Conservation (phyloP, 2,888 invertebrate genomes). For the Cephus rjabovi region DNA sequence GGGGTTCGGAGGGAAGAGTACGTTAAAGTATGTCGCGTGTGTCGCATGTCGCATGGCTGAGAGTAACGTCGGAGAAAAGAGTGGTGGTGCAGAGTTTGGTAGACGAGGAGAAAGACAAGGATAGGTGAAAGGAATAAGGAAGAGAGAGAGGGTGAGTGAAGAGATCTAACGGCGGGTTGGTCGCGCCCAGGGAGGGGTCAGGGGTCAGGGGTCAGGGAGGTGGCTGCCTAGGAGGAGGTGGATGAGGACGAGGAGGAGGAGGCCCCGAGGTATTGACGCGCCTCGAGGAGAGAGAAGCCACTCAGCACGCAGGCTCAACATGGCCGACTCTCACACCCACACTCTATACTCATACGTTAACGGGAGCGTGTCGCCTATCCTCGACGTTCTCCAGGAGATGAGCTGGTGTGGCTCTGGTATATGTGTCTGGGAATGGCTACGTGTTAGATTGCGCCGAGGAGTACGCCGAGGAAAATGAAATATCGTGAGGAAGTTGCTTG, state of each 20-base stretch:
- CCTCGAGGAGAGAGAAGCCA: constrained; percentile 40
- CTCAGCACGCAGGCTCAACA: constrained; percentile 59
- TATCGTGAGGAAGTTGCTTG: background rate
- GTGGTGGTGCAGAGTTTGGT: too few species aligned
- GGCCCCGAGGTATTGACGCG: constrained; percentile 58
- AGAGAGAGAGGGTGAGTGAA: too few species aligned
- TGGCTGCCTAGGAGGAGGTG: constrained; percentile 28
- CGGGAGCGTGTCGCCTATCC: background rate
- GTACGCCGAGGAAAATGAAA: background rate
- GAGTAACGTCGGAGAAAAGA: too few species aligned
- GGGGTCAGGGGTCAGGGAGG: constrained; percentile 18
- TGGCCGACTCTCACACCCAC: constrained; percentile 47
- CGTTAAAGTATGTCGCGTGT: too few species aligned
- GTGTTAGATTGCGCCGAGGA: background rate
- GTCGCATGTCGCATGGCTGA: too few species aligned
- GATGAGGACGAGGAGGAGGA: constrained; percentile 30
- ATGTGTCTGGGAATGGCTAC: too few species aligned
- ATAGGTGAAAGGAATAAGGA: too few species aligned
- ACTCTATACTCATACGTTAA: too few species aligned
- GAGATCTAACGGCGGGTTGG: too few species aligned
- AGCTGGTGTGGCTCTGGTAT: background rate
- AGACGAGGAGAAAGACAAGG: too few species aligned
- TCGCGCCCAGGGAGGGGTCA: too few species aligned
- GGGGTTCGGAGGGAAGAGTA: too few species aligned
- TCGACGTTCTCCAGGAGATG: background rate